phyloP scores from a whole-genome alignment of 2,113 vertebrate species.

The Nannospalax galili region DNA sequence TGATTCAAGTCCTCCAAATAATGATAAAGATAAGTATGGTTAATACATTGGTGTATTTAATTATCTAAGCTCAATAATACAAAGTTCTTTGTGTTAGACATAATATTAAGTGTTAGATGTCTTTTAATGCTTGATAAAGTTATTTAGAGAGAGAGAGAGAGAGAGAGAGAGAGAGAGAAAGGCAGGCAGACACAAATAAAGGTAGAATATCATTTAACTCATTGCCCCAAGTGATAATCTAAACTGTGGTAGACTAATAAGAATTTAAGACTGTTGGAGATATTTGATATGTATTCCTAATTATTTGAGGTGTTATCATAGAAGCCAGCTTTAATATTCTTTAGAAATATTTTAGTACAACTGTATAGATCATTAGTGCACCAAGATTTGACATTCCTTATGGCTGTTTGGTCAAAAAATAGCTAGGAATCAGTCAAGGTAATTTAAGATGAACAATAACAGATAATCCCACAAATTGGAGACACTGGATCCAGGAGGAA shows the following conservation, averaged over 20 bases:
- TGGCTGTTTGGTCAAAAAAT: slow-evolving; percentile 12
- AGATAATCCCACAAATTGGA: neutral
- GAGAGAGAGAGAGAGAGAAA: too few relatives aligned
- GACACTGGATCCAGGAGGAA: neutral
- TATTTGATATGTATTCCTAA: slow-evolving; percentile 39
- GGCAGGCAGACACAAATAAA: too few relatives aligned
- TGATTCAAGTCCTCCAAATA: slow-evolving; percentile 49
- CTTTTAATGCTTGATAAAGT: slow-evolving; percentile 49
- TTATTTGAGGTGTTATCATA: slow-evolving; percentile 33
- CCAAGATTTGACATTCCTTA: slow-evolving; percentile 41
- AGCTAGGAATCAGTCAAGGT: slow-evolving; percentile 32
- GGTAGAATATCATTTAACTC: slow-evolving; percentile 6
- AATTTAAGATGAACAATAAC: neutral
- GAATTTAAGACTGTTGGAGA: neutral
- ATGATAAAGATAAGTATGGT: slow-evolving; percentile 50
- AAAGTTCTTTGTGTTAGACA: neutral
- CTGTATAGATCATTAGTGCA: slow-evolving; percentile 29
- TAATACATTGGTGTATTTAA: slow-evolving; percentile 55
- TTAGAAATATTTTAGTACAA: slow-evolving; percentile 53
- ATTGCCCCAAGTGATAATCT: slow-evolving; percentile 18
- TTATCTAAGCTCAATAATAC: slow-evolving; percentile 48
- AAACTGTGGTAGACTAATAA: slow-evolving; percentile 42
- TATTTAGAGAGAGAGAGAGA: slow-evolving; percentile 17
- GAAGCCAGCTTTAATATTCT: slow-evolving; percentile 18
- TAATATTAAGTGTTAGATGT: slow-evolving; percentile 19